Evolutionary conservation across 1,140 invertebrate species (phyloP), one percentile per base, ranked within the genome.

Genomic region (Lepidurus packardi): DNA sequence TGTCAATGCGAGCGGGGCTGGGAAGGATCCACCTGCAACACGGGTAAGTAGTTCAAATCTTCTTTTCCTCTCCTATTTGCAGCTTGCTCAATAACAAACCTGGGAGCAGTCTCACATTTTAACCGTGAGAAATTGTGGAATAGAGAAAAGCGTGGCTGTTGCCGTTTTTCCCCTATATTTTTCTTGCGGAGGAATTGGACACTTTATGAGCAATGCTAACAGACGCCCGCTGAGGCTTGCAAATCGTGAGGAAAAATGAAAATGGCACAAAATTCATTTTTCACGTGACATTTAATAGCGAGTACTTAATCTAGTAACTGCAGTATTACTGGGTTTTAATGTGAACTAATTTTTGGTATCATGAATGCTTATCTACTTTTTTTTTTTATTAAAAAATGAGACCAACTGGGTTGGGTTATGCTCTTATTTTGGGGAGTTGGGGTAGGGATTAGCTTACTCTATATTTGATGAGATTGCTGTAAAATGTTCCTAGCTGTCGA

Each of bases 1-100:
- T 98, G 97, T 86, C 86, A 89, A 43, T 99, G 97, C 83, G 90
- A 94, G 78, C 87, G 90, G 42, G 95, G 95, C 76, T 98, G 95
- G 95, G 94, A 91, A 1, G 96, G 96, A 42, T 89, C 92, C 74
- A 90, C 92, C 73, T 98, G 97, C 84, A 41, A 79, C 25, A 80
- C 82, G 42, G 87, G 93, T 79, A 92, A 65, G 21, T 65, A 65
- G 53, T 7, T 65, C 34, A 34, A 21, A 13, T 65, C 13, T 21
- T 7, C 6, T 65, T 65, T 65, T 7, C 53, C 53, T n/a, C 21
- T 16, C 21, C 21, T 21, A 65, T 65, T 16, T 21, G 53, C 21
- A 65, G 53, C 53, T 65, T n/a, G 16, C 53, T 34, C 3, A 34
- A n/a, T 65, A 65, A 65, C 53, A 13, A 65, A 21, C 53, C 16